Evolutionary conservation across 2,888 invertebrate genomes (phyloP).

Genomic region (Parascotia fuliginaria): DNA sequence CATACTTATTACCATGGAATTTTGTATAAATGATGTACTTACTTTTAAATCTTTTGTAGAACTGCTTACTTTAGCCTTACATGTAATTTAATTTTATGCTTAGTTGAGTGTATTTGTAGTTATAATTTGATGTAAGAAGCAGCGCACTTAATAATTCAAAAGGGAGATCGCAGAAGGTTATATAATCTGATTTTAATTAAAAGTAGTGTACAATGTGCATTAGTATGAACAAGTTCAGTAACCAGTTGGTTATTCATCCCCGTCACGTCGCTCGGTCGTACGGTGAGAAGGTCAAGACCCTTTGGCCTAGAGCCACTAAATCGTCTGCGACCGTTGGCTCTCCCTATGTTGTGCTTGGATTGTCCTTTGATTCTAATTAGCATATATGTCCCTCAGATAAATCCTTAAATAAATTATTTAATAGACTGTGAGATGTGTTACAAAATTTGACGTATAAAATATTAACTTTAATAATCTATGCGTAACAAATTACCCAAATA

Average conservation of each 20-base stretch:
- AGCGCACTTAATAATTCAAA: too few relatives aligned
- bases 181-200: not conserved
- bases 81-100: not conserved
- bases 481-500: too few relatives aligned
- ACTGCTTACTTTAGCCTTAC: slow-evolving; percentile 2
- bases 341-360: slow-evolving; percentile 54
- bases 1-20: slow-evolving; percentile 9
- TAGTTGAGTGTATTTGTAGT: too few relatives aligned
- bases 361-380: slow-evolving; percentile 50
- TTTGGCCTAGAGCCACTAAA: slow-evolving; percentile 57
- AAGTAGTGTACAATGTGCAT: slow-evolving; percentile 3
- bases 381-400: slow-evolving; percentile 19
- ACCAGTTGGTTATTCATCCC: slow-evolving; percentile 38
- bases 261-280: slow-evolving; percentile 56
- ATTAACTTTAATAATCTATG: too few relatives aligned
- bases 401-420: slow-evolving; percentile 5
- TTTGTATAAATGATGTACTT: slow-evolving; percentile 1
- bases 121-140: too few relatives aligned
- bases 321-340: slow-evolving; percentile 55
- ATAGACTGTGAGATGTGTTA: too few relatives aligned
- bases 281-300: slow-evolving; percentile 60
- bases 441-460: too few relatives aligned
- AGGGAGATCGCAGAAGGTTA: not conserved
- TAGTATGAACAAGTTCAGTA: slow-evolving; percentile 17
- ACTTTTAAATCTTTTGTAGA: not conserved